These are phyloP conservation scores for Esox lucius DNA, from an alignment of 2,797 vertebrate genomes.

Conservation along the genomic window DNA sequence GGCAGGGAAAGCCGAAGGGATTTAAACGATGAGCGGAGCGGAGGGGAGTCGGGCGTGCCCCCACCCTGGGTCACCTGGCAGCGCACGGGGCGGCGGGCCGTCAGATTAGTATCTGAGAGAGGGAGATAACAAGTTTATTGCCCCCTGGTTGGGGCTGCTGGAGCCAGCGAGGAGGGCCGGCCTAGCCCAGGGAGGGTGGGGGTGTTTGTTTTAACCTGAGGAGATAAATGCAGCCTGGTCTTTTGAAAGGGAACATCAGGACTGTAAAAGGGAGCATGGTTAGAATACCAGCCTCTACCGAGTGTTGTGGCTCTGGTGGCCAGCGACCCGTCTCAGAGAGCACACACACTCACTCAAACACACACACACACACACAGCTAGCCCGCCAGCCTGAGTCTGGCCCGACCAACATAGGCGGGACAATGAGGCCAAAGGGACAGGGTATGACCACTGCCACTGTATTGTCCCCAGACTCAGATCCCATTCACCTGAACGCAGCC, in stretches of 20 bases:
- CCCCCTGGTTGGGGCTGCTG: conserved; percentile 77
- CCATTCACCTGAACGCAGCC: too few relatives aligned
- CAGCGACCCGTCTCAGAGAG: conserved; percentile 28
- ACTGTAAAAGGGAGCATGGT: conserved; percentile 71
- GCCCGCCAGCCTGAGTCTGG: background rate
- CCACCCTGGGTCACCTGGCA: conserved; percentile 90
- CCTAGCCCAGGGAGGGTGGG: conserved; percentile 63
- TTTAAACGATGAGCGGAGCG: conserved; percentile 68
- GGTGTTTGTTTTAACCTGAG: conserved; percentile 88
- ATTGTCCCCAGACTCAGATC: background rate
- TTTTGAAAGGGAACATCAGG: conserved; percentile 58
- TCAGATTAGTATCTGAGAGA: conserved; percentile 97
- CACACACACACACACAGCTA: conserved; percentile 21
- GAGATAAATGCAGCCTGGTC: conserved; percentile 70
- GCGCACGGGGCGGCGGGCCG: conserved; percentile 83
- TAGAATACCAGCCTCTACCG: conserved; percentile 70
- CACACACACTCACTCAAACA: conserved; percentile 15
- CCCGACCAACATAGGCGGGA: background rate
- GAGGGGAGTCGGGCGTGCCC: conserved; percentile 30
- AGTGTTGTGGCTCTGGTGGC: conserved; percentile 35
- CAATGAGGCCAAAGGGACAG: background rate
- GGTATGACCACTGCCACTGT: background rate
- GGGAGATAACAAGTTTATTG: conserved; percentile 94
- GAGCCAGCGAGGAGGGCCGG: conserved; percentile 74
- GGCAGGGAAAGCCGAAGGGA: conserved; percentile 71